phyloP scores from a whole-genome alignment of 2,797 vertebrate genomes.

The Tinamus major region DNA sequence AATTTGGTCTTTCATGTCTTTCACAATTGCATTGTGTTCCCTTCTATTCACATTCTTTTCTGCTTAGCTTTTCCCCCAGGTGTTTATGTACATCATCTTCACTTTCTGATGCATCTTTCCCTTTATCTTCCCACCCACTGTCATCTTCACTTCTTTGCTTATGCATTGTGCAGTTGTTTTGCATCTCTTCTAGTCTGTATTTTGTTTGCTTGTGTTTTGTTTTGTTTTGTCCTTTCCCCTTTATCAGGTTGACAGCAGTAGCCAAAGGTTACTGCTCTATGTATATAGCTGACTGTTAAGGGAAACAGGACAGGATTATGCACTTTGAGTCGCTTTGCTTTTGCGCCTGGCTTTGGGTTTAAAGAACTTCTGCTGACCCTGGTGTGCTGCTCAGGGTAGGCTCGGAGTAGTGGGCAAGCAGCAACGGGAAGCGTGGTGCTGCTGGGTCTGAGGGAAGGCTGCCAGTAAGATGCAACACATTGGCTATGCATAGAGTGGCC shows the following conservation, averaged over 20 bases:
- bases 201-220: too few species aligned
- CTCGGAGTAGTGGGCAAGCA: neutral
- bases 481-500: neutral
- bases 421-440: neutral
- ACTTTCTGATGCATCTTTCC: neutral
- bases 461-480: neutral
- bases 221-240: neutral
- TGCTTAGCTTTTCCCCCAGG: neutral
- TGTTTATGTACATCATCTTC: neutral
- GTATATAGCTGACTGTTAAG: neutral
- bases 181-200: neutral
- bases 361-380: neutral
- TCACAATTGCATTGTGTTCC: neutral
- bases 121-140: accelerated
- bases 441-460: neutral
- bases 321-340: neutral
- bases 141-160: neutral
- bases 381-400: neutral
- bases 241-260: neutral
- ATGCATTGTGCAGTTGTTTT: neutral
- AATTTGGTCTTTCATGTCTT: neutral
- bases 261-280: neutral
- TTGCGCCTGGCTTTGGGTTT: neutral
- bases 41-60: neutral
- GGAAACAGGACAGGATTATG: neutral